Conservation (phyloP, 2,797 vertebrate genomes). For the Sibirionetta formosa region DNA sequence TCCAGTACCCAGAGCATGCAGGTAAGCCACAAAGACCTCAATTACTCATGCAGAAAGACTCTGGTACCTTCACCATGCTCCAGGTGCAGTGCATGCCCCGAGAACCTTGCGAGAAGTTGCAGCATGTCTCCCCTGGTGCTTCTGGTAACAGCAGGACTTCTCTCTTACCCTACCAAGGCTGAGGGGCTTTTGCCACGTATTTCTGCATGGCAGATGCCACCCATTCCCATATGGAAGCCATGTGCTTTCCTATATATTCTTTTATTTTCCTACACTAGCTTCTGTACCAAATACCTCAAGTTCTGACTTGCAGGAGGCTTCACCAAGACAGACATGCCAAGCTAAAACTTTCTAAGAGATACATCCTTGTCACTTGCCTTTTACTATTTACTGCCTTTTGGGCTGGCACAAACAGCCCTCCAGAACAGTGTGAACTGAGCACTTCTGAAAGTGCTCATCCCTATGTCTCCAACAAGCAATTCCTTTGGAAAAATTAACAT, state of each 20-base stretch:
- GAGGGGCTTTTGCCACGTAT: neutral
- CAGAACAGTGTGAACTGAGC: neutral
- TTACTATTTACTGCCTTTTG: neutral
- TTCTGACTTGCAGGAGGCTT: neutral
- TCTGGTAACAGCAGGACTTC: neutral
- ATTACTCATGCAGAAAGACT: constrained; percentile 11
- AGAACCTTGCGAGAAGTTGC: neutral
- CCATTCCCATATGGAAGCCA: neutral
- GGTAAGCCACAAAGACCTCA: constrained; percentile 19
- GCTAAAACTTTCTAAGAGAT: neutral
- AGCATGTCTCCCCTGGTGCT: neutral
- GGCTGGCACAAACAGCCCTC: neutral
- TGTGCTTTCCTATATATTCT: neutral
- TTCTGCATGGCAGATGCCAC: neutral
- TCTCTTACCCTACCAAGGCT: neutral
- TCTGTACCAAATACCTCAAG: neutral
- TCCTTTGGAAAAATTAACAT: neutral
- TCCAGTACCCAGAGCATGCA: neutral
- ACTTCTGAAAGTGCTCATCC: neutral
- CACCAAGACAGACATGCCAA: neutral
- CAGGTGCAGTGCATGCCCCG: neutral
- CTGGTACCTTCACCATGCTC: neutral
- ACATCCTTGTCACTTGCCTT: neutral
- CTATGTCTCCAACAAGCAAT: neutral
- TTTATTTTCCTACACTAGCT: neutral